Percentiles rank a stretch among this genome's conserved stretches.
Evolutionary conservation across 2,113 vertebrate species (phyloP).

Genomic region (Theristicus caerulescens): DNA sequence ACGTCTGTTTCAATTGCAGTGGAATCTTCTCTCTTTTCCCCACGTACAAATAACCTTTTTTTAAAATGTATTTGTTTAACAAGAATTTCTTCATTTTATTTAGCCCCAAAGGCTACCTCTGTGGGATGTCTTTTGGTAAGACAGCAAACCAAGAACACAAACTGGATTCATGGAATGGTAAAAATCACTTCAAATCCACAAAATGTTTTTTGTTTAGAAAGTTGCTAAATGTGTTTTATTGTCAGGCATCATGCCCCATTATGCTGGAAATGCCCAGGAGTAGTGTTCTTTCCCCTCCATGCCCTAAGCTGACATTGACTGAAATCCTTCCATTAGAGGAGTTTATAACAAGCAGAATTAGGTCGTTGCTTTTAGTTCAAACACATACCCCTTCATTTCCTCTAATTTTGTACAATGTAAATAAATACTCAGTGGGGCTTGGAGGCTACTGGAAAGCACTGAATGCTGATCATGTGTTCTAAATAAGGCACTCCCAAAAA

Average conservation of each 20-base stretch:
- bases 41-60: neutral
- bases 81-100: neutral
- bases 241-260: slow-evolving; percentile 59
- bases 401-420: slow-evolving; percentile 80
- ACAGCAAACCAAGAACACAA: neutral
- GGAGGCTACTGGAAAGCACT: slow-evolving; percentile 74
- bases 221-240: slow-evolving; percentile 50
- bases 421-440: slow-evolving; percentile 75
- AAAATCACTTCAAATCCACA: slow-evolving; percentile 18
- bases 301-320: slow-evolving; percentile 65
- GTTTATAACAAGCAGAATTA: slow-evolving; percentile 54
- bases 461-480: slow-evolving; percentile 76
- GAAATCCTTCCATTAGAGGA: slow-evolving; percentile 70
- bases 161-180: neutral
- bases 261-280: slow-evolving; percentile 66
- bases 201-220: slow-evolving; percentile 42
- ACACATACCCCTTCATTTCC: slow-evolving; percentile 79
- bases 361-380: slow-evolving; percentile 64
- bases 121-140: neutral
- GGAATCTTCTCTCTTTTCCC: neutral
- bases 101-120: neutral
- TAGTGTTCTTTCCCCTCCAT: neutral
- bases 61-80: neutral
- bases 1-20: neutral
- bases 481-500: slow-evolving; percentile 77